These are phyloP conservation scores for Hylaea fasciaria DNA, from an alignment of 2,888 invertebrate species.

Conservation along the genomic window DNA sequence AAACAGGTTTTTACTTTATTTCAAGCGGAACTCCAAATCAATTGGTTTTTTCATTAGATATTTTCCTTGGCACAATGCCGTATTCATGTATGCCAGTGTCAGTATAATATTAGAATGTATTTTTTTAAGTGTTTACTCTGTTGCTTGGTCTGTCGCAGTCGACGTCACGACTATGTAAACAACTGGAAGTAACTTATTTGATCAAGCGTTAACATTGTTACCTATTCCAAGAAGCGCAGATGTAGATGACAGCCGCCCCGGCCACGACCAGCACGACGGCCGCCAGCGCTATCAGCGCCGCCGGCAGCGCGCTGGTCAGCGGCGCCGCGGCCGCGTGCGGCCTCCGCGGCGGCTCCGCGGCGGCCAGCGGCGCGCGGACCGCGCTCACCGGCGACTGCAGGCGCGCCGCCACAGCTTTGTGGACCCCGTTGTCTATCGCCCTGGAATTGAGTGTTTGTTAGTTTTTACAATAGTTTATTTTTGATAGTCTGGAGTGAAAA, in stretches of 20 bases:
- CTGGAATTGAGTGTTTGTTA: conserved; percentile 51
- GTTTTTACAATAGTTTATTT: no score
- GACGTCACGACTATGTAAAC: no score
- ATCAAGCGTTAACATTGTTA: conserved; percentile 57
- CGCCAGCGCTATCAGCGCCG: conserved; percentile 94
- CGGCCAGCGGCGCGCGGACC: conserved; percentile 80
- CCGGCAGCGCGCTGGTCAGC: conserved; percentile 90
- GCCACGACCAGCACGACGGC: conserved; percentile 95
- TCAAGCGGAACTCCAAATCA: no score
- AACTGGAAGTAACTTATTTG: no score
- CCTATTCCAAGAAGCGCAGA: conserved; percentile 97
- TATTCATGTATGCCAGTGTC: no score
- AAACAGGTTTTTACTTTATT: conserved; percentile 41
- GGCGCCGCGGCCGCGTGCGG: conserved; percentile 70
- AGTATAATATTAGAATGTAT: no score
- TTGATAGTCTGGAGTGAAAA: no score
- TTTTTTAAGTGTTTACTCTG: no score
- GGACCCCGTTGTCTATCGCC: conserved; percentile 61
- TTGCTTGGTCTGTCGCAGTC: no score
- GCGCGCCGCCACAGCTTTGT: conserved; percentile 55
- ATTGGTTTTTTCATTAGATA: no score
- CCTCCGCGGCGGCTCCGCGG: conserved; percentile 51
- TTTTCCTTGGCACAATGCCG: no score
- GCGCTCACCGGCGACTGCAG: conserved; percentile 84
- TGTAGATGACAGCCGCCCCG: conserved; percentile 95